Evolutionary conservation across 2,113 vertebrate species (phyloP).

Genomic region (Echinops telfairi): DNA sequence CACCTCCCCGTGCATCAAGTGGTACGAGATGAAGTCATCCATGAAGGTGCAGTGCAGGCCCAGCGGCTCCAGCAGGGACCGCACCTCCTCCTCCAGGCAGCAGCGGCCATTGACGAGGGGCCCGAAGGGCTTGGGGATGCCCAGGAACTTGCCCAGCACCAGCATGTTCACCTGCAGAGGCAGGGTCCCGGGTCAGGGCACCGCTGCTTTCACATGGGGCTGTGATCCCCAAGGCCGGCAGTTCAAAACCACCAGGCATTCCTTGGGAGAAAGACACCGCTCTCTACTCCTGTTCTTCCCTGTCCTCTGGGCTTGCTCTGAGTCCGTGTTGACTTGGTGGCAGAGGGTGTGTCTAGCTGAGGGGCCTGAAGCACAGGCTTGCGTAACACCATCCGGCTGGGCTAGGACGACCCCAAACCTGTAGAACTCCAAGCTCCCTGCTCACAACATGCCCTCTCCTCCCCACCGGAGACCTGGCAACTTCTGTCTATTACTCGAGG

Average conservation of each 20-base stretch:
- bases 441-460: neutral
- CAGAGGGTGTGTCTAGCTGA: neutral
- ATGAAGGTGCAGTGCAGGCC: conserved; percentile 93
- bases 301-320: too few relatives aligned
- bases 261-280: too few relatives aligned
- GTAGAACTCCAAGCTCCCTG: fast-evolving
- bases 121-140: conserved; percentile 95
- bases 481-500: neutral
- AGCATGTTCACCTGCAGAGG: conserved; percentile 94
- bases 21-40: conserved; percentile 91
- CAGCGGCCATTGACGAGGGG: conserved; percentile 89
- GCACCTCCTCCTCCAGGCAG: conserved; percentile 89
- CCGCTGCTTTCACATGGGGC: neutral
- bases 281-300: too few relatives aligned
- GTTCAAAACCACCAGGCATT: too few relatives aligned
- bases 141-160: conserved; percentile 91
- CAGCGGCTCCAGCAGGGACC: conserved; percentile 89
- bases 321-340: neutral
- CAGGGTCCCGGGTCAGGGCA: neutral
- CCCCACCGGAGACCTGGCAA: neutral
- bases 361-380: conserved; percentile 1
- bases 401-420: neutral
- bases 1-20: conserved; percentile 88
- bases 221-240: too few relatives aligned
- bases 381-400: neutral